These are phyloP conservation scores for Meteorus sp. DNA, from an alignment of 1,140 invertebrate species.

Conservation along the genomic window DNA sequence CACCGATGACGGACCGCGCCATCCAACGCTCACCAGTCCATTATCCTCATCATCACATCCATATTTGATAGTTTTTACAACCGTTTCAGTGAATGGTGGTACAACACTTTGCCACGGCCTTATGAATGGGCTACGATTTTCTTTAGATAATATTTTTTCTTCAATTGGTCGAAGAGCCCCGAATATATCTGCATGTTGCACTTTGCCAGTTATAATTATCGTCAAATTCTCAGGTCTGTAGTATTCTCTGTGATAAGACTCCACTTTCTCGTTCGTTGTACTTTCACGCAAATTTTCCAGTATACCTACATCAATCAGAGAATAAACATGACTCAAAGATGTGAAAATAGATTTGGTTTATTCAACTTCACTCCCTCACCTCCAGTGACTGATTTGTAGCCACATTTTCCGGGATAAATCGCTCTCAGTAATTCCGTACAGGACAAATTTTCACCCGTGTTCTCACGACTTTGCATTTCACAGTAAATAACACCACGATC, in stretches of 20 bases:
- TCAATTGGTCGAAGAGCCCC: constrained; percentile 72
- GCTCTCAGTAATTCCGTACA: constrained; percentile 66
- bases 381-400: constrained; percentile 83
- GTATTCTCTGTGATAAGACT: constrained; percentile 80
- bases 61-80: constrained; percentile 65
- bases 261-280: constrained; percentile 81
- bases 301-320: constrained; percentile 32
- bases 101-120: constrained; percentile 77
- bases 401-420: constrained; percentile 79
- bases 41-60: constrained; percentile 85
- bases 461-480: constrained; percentile 89
- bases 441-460: constrained; percentile 72
- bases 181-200: constrained; percentile 77
- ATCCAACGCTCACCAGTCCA: constrained; percentile 79
- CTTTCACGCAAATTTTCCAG: constrained; percentile 82
- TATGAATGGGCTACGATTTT: constrained; percentile 62
- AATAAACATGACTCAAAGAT: too few relatives aligned
- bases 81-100: constrained; percentile 63
- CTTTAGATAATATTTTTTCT: constrained; percentile 76
- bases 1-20: constrained; percentile 78
- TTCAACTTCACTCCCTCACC: constrained; percentile 61
- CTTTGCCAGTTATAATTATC: constrained; percentile 80
- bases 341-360: not conserved
- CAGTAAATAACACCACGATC: constrained; percentile 92
- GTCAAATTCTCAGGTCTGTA: constrained; percentile 90